Evolutionary conservation across 2,888 invertebrate genomes (phyloP).

Genomic region (Acleris laterana): DNA sequence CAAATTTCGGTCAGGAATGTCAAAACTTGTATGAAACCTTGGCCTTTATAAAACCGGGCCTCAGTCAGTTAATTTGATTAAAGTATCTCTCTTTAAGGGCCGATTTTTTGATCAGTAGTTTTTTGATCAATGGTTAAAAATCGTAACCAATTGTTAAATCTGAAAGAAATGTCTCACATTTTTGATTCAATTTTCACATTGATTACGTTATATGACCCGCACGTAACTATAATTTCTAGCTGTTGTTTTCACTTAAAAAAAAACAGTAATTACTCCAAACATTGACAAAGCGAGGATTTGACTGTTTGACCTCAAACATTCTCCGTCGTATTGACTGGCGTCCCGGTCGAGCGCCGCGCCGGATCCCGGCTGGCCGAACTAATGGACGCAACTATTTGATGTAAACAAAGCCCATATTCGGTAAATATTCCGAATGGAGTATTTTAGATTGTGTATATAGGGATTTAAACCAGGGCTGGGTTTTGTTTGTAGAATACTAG

Average conservation of each 20-base stretch:
- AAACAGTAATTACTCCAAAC: not conserved
- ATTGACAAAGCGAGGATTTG: conserved; percentile 11
- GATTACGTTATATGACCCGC: too few species aligned
- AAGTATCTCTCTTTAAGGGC: too few species aligned
- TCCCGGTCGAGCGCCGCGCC: conserved; percentile 33
- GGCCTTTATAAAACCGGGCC: too few species aligned
- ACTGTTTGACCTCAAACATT: conserved; percentile 29
- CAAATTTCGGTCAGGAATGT: too few species aligned
- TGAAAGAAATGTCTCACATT: too few species aligned
- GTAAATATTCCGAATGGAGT: conserved; percentile 39
- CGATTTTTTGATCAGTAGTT: too few species aligned
- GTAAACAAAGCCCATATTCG: conserved; percentile 43
- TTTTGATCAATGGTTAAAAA: too few species aligned
- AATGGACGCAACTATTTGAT: conserved; percentile 45
- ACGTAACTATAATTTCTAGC: too few species aligned
- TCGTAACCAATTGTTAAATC: too few species aligned
- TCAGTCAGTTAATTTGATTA: too few species aligned
- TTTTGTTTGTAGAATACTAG: not conserved
- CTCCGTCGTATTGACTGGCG: conserved; percentile 34
- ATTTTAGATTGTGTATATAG: not conserved
- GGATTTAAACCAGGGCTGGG: not conserved
- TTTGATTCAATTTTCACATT: too few species aligned
- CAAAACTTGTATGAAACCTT: too few species aligned
- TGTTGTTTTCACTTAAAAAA: not conserved
- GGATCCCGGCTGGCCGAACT: conserved; percentile 37